Percentiles rank a stretch among this genome's conserved stretches.
Conservation (phyloP, 2,888 invertebrate species). For the Tridacna crocea region DNA sequence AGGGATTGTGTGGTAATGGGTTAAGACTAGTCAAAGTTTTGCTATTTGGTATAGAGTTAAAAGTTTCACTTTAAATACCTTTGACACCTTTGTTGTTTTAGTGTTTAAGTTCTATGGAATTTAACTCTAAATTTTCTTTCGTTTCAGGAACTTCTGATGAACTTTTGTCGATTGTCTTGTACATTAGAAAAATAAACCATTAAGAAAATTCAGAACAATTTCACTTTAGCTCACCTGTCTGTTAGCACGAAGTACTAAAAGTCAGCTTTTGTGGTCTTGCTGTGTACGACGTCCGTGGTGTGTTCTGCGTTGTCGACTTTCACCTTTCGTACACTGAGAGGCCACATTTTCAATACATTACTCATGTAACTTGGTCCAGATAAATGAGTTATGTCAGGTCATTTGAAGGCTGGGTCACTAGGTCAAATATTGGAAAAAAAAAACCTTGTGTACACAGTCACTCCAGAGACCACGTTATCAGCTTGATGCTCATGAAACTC, state of each 20-base stretch:
- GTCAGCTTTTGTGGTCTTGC: background rate
- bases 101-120: no score
- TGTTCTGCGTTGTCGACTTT: background rate
- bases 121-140: slow-evolving; percentile 20
- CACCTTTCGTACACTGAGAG: background rate
- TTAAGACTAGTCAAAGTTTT: no score
- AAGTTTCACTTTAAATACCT: background rate
- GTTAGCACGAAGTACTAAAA: background rate
- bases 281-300: background rate
- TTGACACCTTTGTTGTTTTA: no score
- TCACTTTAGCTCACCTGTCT: background rate
- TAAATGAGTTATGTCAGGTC: background rate
- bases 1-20: no score
- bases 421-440: background rate
- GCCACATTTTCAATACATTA: background rate
- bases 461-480: background rate
- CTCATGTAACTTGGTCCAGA: background rate
- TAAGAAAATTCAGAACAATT: background rate
- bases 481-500: background rate
- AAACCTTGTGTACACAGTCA: background rate
- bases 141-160: slow-evolving; percentile 62
- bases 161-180: slow-evolving; percentile 8
- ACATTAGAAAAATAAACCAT: slow-evolving; percentile 6
- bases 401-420: background rate
- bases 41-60: background rate